Percentiles rank a stretch among this genome's conserved stretches.
Conservation (phyloP, 1,140 invertebrate species). For the Globodera ellingtonae region DNA sequence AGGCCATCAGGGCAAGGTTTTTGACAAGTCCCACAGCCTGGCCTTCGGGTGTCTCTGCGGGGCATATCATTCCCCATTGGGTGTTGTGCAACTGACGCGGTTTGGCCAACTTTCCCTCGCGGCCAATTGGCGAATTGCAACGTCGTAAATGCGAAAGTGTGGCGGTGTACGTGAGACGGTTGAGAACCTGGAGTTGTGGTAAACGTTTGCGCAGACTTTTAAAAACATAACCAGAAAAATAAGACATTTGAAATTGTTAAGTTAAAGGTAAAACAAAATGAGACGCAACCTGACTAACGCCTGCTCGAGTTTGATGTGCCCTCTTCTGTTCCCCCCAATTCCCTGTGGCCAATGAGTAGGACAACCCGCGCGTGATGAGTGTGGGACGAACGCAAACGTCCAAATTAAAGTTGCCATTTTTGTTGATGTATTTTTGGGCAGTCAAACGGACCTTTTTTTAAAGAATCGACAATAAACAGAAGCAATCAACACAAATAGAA, state of each 20-base stretch:
- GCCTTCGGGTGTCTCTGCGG: slow-evolving; percentile 94
- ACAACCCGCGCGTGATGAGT: slow-evolving; percentile 94
- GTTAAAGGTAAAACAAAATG: background rate
- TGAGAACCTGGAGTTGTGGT: slow-evolving; percentile 74
- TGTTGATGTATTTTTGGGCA: slow-evolving; percentile 97
- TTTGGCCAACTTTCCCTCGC: slow-evolving; percentile 96
- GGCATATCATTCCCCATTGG: slow-evolving; percentile 98
- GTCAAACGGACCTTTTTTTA: slow-evolving; percentile 80
- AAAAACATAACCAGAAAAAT: too few relatives aligned
- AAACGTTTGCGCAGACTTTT: background rate
- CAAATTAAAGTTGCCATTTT: slow-evolving; percentile 95
- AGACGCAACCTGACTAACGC: slow-evolving; percentile 77
- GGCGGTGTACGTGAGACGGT: slow-evolving; percentile 93
- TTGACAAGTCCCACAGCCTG: slow-evolving; percentile 83
- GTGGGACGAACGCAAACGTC: slow-evolving; percentile 95
- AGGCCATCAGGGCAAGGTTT: slow-evolving; percentile 97
- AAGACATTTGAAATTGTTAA: too few relatives aligned
- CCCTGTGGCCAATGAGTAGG: slow-evolving; percentile 95
- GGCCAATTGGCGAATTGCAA: slow-evolving; percentile 95
- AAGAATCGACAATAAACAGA: slow-evolving; percentile 56
- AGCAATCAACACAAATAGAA: background rate
- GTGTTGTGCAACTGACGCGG: slow-evolving; percentile 97
- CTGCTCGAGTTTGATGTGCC: slow-evolving; percentile 92
- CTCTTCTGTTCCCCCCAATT: slow-evolving; percentile 99
- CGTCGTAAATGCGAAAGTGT: slow-evolving; percentile 93